A percentile compares a stretch with the other conserved stretches of the same genome.
Conservation (phyloP, 2,113 vertebrate genomes). For the Forbesichthys papilliferus region DNA sequence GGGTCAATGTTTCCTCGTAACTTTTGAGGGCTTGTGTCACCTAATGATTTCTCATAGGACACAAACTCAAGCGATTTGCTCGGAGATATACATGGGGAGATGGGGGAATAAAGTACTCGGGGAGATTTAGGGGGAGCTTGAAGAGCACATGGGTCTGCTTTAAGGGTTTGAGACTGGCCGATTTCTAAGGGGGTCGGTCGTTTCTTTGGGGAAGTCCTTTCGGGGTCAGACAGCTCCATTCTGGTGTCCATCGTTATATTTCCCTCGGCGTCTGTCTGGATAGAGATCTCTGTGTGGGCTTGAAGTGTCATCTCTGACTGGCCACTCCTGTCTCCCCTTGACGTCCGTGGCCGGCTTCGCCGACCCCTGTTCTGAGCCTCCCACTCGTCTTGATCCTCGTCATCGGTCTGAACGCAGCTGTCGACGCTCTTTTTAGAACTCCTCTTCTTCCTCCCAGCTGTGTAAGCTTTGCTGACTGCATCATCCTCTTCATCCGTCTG, state of each 20-base stretch:
- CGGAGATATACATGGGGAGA: conserved; percentile 91
- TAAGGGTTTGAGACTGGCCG: conserved; percentile 86
- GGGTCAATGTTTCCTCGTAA: conserved; percentile 82
- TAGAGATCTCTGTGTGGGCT: conserved; percentile 95
- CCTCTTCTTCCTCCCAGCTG: conserved; percentile 83
- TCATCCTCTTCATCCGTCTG: conserved; percentile 96
- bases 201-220: conserved; percentile 89
- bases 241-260: conserved; percentile 90
- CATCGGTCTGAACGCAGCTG: conserved; percentile 96
- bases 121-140: conserved; percentile 94
- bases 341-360: conserved; percentile 83
- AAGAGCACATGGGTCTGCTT: conserved; percentile 83
- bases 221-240: conserved; percentile 91
- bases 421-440: conserved; percentile 90
- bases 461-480: conserved; percentile 82
- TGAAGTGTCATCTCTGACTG: conserved; percentile 89
- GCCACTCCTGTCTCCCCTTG: conserved; percentile 85
- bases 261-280: conserved; percentile 93
- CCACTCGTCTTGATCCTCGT: conserved; percentile 98
- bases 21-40: conserved; percentile 90
- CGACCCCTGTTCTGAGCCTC: conserved; percentile 83
- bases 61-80: conserved; percentile 96
- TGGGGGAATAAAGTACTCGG: conserved; percentile 95
- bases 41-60: conserved; percentile 92
- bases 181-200: conserved; percentile 94